Percentiles rank a stretch among this genome's conserved stretches.
phyloP scores from a whole-genome alignment of 2,888 invertebrate genomes.

The Chaetoderma sp. region DNA sequence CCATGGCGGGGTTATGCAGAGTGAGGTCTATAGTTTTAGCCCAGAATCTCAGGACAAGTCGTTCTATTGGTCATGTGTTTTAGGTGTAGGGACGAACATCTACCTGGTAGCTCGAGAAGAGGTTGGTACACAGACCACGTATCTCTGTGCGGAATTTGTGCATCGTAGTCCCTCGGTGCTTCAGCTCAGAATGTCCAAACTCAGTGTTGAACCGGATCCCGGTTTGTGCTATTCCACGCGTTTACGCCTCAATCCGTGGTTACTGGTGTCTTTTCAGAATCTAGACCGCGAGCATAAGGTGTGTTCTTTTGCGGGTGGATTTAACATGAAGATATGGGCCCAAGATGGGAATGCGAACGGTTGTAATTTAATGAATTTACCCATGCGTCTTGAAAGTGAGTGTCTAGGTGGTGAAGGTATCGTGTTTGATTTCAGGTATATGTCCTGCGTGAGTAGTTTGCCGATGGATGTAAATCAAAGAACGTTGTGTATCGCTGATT shows the following conservation, averaged over 20 bases:
- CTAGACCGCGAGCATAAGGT: constrained; percentile 40
- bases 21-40: too few species aligned
- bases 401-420: constrained; percentile 58
- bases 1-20: too few species aligned
- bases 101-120: not conserved
- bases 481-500: constrained; percentile 46
- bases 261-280: constrained; percentile 42
- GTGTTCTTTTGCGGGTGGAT: constrained; percentile 57
- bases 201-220: constrained; percentile 21
- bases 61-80: not conserved
- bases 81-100: not conserved
- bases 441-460: constrained; percentile 41
- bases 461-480: constrained; percentile 45
- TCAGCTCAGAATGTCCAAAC: constrained; percentile 43
- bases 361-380: constrained; percentile 55
- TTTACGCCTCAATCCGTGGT: constrained; percentile 48
- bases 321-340: constrained; percentile 50
- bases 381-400: constrained; percentile 60
- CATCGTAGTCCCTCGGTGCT: constrained; percentile 22
- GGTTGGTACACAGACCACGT: not conserved
- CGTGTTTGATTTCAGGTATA: constrained; percentile 47
- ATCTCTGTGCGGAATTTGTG: constrained; percentile 1
- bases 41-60: too few species aligned
- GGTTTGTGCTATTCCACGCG: constrained; percentile 40
- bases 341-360: constrained; percentile 39